A percentile compares a stretch with the other conserved stretches of the same genome.
Conservation (phyloP, 2,113 vertebrate genomes). For the Serilophus lunatus region DNA sequence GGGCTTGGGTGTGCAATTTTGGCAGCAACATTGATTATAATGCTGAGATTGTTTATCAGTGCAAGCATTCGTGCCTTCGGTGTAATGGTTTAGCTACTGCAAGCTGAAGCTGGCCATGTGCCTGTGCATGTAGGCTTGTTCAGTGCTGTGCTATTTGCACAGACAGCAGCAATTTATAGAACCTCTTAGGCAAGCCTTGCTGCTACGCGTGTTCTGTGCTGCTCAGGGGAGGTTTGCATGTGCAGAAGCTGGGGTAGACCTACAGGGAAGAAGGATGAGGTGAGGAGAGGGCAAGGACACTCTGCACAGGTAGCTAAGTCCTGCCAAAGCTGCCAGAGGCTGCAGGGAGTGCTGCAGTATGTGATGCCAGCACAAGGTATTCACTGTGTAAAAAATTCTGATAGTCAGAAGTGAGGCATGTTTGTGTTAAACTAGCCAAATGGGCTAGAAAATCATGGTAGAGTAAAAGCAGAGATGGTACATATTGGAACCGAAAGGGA, state of each 20-base stretch:
- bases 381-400: not conserved
- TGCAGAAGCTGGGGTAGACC: not conserved
- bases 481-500: not conserved
- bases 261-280: not conserved
- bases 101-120: not conserved
- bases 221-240: not conserved
- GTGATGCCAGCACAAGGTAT: not conserved
- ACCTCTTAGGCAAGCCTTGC: not conserved
- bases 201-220: not conserved
- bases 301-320: not conserved
- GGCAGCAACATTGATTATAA: not conserved
- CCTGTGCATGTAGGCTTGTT: not conserved
- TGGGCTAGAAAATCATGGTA: not conserved
- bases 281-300: not conserved
- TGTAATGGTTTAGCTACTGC: not conserved
- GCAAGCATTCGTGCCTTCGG: not conserved
- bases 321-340: not conserved
- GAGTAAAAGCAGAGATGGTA: not conserved
- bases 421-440: not conserved
- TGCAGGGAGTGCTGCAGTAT: not conserved
- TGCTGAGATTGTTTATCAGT: not conserved
- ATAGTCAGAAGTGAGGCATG: fast-evolving
- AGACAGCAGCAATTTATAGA: not conserved
- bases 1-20: not conserved
- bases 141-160: not conserved